Base-by-base conservation (phyloP, 2,888 invertebrate genomes). In the Perdita meconis region DNA sequence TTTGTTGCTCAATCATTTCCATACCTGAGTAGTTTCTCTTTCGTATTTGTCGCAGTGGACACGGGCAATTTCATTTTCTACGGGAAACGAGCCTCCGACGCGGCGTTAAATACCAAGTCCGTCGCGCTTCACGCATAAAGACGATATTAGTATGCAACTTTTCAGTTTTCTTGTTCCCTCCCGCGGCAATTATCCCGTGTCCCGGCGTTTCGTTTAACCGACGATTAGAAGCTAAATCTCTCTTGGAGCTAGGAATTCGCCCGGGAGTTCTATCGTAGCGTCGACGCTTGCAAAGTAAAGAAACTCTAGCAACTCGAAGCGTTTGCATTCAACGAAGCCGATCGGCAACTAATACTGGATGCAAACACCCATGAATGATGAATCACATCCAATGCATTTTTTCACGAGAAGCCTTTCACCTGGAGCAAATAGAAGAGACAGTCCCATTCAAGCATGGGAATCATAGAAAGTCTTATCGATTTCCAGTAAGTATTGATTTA, bases 61-160 rank as follows among this genome's bases (percentile, higher is more conserved):
- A 44, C 55, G 44, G 19, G 19, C 44, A 36, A 44, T 69, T 69
- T 69, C 69, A 24, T 69, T 69, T 69, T 64, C 69, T 44, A 38
- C 26, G 50, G 59, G 26, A 50, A 38, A 59, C 40, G 8, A 51
- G 44, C 36, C 10, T 36, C 10, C 30, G 36, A 16, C 22, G 13
- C 30, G 36, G 12, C 22, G 13, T 56, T 47, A 1, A 34, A 60
- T 6, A 16, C 34, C 10, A 6, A 60, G 19, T 8, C 22, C 16
- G 47, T 56, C 3, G 26, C 19, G 64, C 24, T 56, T 56, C 34
- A 22, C 55, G 19, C 55, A n/a, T 42, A 51, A 34, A 30, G 40
- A 12, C 40, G 40, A 63, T 63, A 53, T 63, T 36, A 40, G 22
- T 36, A 55, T 16, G 68, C 63, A 61, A 55, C 63, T 40, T 55